These are phyloP conservation scores for Parauchenoglanis ngamensis DNA, from an alignment of 2,797 vertebrate species.

Conservation along the genomic window DNA sequence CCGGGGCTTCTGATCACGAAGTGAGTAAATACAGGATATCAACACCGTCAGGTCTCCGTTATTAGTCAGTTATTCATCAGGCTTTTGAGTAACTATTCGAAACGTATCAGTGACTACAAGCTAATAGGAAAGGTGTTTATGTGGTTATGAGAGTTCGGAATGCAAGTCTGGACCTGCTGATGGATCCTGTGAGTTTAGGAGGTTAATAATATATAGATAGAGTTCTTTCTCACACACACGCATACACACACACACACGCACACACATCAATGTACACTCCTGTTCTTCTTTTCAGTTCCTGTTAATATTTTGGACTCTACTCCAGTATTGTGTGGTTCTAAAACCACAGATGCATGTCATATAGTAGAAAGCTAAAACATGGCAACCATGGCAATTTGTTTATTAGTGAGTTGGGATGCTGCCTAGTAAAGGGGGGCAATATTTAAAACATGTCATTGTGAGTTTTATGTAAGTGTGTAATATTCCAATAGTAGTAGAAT, in stretches of 20 bases:
- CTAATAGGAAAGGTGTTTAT: neutral
- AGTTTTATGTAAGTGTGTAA: neutral
- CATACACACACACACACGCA: slow-evolving; percentile 16
- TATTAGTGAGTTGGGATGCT: neutral
- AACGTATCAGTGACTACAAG: neutral
- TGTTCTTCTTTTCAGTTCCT: slow-evolving; percentile 44
- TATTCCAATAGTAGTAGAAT: neutral
- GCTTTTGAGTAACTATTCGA: neutral
- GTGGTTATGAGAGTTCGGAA: neutral
- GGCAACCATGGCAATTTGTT: too few relatives aligned
- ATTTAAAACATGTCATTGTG: too few relatives aligned
- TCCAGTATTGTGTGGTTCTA: neutral
- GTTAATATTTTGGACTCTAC: neutral
- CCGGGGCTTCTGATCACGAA: slow-evolving; percentile 82
- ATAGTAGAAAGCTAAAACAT: neutral
- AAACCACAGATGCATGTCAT: neutral
- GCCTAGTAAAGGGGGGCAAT: too few relatives aligned
- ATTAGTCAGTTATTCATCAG: neutral
- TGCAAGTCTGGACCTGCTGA: neutral
- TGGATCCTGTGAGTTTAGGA: neutral
- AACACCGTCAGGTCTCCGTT: neutral
- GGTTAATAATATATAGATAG: slow-evolving; percentile 9
- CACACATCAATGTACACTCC: slow-evolving; percentile 17
- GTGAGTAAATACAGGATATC: slow-evolving; percentile 76
- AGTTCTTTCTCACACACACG: neutral